Percentiles rank a stretch among this genome's conserved stretches.
Evolutionary conservation across 1,140 invertebrate species (phyloP).

Genomic region (Ceratina australensis): DNA sequence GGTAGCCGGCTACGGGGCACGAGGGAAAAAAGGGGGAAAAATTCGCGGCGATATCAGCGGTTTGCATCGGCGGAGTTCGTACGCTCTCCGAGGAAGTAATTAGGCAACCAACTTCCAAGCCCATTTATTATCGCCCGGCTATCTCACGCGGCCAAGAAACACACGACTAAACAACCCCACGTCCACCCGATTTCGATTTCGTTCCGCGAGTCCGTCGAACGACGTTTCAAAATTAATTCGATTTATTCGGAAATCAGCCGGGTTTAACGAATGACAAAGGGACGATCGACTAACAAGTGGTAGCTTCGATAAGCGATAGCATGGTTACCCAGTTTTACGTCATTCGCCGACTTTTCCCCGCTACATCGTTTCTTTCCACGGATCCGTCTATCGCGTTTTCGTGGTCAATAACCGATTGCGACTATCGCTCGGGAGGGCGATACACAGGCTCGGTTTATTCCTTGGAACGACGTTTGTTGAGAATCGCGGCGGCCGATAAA

Average conservation of each 20-base stretch:
- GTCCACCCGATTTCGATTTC: constrained; percentile 52
- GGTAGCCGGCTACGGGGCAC: constrained; percentile 6
- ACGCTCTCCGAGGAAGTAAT: constrained; percentile 64
- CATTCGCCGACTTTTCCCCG: constrained; percentile 20
- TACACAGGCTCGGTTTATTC: constrained; percentile 20
- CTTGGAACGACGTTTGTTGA: constrained; percentile 28
- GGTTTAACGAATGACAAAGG: too few species aligned
- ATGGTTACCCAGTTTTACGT: constrained; percentile 47
- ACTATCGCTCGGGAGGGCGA: constrained; percentile 51
- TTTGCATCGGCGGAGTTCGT: constrained; percentile 50
- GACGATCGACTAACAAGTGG: neutral
- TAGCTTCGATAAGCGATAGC: constrained; percentile 25
- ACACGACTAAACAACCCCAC: constrained; percentile 18
- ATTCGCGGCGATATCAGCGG: constrained; percentile 43
- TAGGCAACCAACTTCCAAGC: constrained; percentile 61
- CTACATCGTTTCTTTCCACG: constrained; percentile 38
- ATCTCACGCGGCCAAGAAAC: constrained; percentile 51
- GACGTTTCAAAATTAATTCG: neutral
- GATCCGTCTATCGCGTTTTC: constrained; percentile 39
- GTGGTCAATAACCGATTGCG: constrained; percentile 70
- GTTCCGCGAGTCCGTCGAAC: constrained; percentile 27
- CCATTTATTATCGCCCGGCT: constrained; percentile 64
- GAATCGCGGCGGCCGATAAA: constrained; percentile 5
- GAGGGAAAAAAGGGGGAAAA: constrained; percentile 36
- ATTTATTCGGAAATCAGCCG: too few species aligned